Evolutionary conservation across 92 coral and sea anemone species (phyloP), one percentile per base, ranked within the genome.

Genomic region (Porites lobata): DNA sequence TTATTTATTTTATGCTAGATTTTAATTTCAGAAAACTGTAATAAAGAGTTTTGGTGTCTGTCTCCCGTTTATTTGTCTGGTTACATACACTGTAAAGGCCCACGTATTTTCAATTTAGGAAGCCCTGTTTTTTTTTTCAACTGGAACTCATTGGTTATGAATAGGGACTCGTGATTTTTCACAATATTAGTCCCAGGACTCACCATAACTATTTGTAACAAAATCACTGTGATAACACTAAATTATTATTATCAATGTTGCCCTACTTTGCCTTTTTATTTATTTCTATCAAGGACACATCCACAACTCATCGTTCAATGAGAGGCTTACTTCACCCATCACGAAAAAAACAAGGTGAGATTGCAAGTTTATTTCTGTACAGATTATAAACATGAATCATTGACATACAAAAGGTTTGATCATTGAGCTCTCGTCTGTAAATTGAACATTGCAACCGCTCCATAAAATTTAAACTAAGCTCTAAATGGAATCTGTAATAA

Each of bases 251-350:
- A 32, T 15, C 72, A 1, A 71, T 7, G 4, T 38, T 38, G 47
- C 47, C 47, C 47, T 29, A 38, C 58, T 6, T 83, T 0, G 2
- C 10, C 12, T 74, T n/a, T 64, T 12, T 29, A 29, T 24, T 72
- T 20, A 54, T 79, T 79, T 82, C 56, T 50, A 3, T 17, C 72
- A 54, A 89, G 90, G 95, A 92, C 76, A 81, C 95, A 43, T 92
- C 95, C 11, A 85, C 88, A 89, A 92, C 93, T 65, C 90, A 70
- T 83, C 95, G 95, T 47, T 92, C 98, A 6, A 92, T 95, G 90
- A 93, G 90, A 87, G 98, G 98, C 65, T 81, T 95, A 19, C 90
- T 95, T 76, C 93, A 95, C 53, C 79, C 98, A 50, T 90, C 94
- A 53, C 91, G 86, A 76, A 95, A 93, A 70, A 95, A 95, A 76